Percentiles rank a stretch among this genome's conserved stretches.
These are phyloP conservation scores for Acropora tenuis DNA, from an alignment of 64 coral and sea anemone species.

Conservation along the genomic window DNA sequence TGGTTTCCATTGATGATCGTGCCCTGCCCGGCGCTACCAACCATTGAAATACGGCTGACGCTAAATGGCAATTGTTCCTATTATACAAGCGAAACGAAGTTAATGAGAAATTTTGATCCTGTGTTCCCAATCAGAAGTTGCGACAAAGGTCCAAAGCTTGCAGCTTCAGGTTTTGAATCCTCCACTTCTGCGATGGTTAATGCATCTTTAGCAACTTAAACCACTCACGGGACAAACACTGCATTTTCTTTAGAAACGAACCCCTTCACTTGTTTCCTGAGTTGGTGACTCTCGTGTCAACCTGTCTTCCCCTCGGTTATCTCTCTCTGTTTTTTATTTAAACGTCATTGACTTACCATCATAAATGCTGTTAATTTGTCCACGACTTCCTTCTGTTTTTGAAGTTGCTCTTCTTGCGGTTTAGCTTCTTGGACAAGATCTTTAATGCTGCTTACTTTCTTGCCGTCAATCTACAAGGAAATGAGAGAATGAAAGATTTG, in stretches of 20 bases:
- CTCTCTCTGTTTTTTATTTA: neutral
- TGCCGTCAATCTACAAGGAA: slow-evolving; percentile 31
- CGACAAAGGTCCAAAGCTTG: too few species aligned
- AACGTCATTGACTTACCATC: slow-evolving; percentile 43
- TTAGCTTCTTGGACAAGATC: slow-evolving; percentile 77
- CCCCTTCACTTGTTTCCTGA: too few species aligned
- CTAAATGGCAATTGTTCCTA: slow-evolving; percentile 95
- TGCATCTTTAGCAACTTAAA: too few species aligned
- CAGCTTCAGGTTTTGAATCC: too few species aligned
- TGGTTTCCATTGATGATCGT: slow-evolving; percentile 66
- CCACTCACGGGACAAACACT: too few species aligned
- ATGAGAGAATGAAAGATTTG: neutral
- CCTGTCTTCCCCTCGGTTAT: too few species aligned
- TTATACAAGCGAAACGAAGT: neutral
- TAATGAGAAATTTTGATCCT: too few species aligned
- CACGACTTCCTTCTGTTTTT: slow-evolving; percentile 73
- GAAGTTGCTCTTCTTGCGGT: slow-evolving; percentile 61
- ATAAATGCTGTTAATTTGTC: slow-evolving; percentile 73
- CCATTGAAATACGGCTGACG: slow-evolving; percentile 75
- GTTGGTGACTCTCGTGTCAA: too few species aligned
- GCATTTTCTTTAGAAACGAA: too few species aligned
- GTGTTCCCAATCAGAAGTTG: too few species aligned
- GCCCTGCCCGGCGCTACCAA: slow-evolving; percentile 76
- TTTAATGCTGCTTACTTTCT: slow-evolving; percentile 72
- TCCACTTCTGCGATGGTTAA: too few species aligned